Base-by-base conservation (phyloP, 2,888 invertebrate species). In the Germaria angustata region DNA sequence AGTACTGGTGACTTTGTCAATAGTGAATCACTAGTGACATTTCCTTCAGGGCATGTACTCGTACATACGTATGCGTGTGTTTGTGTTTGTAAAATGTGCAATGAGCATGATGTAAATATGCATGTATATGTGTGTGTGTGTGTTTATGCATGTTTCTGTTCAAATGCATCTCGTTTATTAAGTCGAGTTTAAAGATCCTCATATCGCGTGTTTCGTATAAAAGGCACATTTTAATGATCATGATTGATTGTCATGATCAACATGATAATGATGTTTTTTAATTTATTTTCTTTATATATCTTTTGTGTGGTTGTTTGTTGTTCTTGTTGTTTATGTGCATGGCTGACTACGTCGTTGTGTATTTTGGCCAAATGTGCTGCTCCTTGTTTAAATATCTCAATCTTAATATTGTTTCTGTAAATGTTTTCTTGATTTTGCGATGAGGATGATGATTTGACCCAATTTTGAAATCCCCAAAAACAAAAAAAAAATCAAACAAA, bases 381-480 rank as follows among this genome's bases (percentile, higher is more conserved):
- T 65, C n/a, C 39, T 28, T 72, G 15, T 15, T 69, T 20, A 46
- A 22, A 57, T 32, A 11, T 32, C 32, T 41, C 28, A 20, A 32
- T 46, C 9, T 44, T 65, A 4, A 51, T 72, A 6, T 20, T 65
- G 13, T 46, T 46, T 24, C 34, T 59, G 20, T 20, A 51, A 68
- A 59, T 39, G 55, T 80, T 80, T 80, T 73, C 59, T 80, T 73
- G 53, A 55, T 20, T 39, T 55, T 24, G 49, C 8, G 65, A 79
- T 39, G 59, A 59, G 22, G 55, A 20, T 76, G 65, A 17, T 66
- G 75, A 80, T 75, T 76, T 80, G 80, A 81, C 80, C 80, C 17
- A 81, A 71, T 76, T 81, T 81, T 59, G 24, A 63, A 66, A 66
- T 66, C 44, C 24, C 28, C 72, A 34, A 20, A 2, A 34, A 44